phyloP scores from a whole-genome alignment of 2,888 invertebrate genomes.

The Drosophila mercatorum region DNA sequence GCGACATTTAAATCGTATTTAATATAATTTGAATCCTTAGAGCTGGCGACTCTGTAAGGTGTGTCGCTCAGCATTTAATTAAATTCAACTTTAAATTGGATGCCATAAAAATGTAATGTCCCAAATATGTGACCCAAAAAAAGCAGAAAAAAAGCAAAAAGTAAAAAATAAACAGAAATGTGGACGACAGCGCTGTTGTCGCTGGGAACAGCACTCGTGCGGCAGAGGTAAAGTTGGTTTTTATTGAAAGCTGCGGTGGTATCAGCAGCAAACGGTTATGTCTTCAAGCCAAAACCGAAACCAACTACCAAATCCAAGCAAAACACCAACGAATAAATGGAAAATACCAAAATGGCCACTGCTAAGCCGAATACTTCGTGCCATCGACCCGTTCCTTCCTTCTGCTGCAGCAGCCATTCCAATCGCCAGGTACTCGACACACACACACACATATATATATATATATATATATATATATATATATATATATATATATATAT shows the following conservation, averaged over 20 bases:
- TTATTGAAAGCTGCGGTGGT: conserved; percentile 63
- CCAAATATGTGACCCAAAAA: conserved; percentile 41
- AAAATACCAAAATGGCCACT: conserved; percentile 65
- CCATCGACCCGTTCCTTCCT: not conserved
- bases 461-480: conserved; percentile 15
- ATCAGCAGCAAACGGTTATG: conserved; percentile 69
- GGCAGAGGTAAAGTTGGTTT: conserved; percentile 41
- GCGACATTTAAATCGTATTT: conserved; percentile 3
- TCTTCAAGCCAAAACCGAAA: conserved; percentile 49
- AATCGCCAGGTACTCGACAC: conserved; percentile 54
- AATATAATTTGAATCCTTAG: conserved; percentile 4
- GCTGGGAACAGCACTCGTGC: conserved; percentile 15
- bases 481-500: not conserved
- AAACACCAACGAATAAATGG: conserved; percentile 63
- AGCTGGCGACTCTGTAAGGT: conserved; percentile 9
- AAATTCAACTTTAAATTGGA: conserved; percentile 67
- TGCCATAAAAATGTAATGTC: conserved; percentile 60
- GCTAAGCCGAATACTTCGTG: conserved; percentile 53
- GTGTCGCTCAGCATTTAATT: conserved; percentile 47
- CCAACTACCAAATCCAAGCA: conserved; percentile 58
- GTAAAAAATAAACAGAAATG: conserved; percentile 15
- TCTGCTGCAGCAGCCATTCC: conserved; percentile 21
- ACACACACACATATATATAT: not conserved
- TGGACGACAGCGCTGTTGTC: conserved; percentile 15
- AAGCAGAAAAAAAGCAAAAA: not conserved